phyloP scores from a whole-genome alignment of 2,113 vertebrate species.

The Nannospalax galili region DNA sequence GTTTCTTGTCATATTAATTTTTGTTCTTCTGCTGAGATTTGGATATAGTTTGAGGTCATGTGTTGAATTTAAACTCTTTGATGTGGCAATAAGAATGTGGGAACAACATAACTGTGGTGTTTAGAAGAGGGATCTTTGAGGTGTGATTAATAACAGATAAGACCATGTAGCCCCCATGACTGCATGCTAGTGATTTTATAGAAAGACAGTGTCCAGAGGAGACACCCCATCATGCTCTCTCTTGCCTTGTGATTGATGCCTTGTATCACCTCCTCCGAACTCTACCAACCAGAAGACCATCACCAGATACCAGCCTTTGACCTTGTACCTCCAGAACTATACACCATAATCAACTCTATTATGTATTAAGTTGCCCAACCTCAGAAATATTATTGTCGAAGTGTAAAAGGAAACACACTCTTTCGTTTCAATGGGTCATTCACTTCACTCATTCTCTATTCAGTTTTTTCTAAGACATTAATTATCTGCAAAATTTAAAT shows the following conservation, averaged over 20 bases:
- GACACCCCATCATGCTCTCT: accelerated
- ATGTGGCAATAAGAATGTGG: not conserved
- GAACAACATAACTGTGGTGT: not conserved
- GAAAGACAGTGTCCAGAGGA: not conserved
- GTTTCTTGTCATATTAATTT: not conserved
- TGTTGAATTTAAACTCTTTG: not conserved
- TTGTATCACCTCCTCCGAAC: not conserved
- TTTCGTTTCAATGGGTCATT: not conserved
- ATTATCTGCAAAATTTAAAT: not conserved
- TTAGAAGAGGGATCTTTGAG: not conserved
- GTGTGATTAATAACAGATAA: not conserved
- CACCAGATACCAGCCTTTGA: not conserved
- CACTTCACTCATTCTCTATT: not conserved
- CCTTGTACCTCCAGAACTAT: not conserved
- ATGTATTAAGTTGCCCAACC: too few relatives aligned
- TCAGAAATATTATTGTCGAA: not conserved
- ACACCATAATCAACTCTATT: not conserved
- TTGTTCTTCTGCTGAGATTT: not conserved
- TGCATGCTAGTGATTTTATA: not conserved
- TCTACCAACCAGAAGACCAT: not conserved
- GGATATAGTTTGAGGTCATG: not conserved
- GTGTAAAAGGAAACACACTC: not conserved
- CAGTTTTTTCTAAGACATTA: not conserved
- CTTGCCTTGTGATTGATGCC: not conserved
- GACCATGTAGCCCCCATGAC: not conserved